These are phyloP conservation scores for Phaedon cochleariae DNA, from an alignment of 2,888 invertebrate genomes.

Conservation along the genomic window DNA sequence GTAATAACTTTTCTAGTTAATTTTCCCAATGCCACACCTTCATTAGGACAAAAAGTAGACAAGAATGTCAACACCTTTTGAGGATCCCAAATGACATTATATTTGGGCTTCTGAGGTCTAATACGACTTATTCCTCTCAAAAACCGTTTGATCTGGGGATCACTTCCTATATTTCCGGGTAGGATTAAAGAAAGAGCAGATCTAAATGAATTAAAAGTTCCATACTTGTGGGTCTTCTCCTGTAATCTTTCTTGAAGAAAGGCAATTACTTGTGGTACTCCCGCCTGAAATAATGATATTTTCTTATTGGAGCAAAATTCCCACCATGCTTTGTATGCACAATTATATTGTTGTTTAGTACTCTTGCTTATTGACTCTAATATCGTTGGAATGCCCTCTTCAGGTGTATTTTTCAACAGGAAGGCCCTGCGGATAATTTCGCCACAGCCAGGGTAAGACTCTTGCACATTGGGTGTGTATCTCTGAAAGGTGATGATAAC, in stretches of 20 bases:
- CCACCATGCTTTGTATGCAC: slow-evolving; percentile 14
- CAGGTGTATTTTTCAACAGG: background rate
- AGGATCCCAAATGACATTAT: slow-evolving; percentile 49
- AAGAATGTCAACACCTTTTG: slow-evolving; percentile 27
- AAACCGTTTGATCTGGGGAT: slow-evolving; percentile 37
- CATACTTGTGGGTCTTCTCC: slow-evolving; percentile 21
- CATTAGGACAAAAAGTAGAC: background rate
- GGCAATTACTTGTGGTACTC: background rate
- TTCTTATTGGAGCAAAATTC: background rate
- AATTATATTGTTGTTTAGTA: slow-evolving; percentile 8
- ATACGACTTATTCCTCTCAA: slow-evolving; percentile 37
- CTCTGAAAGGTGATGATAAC: slow-evolving; percentile 15
- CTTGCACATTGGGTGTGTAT: slow-evolving; percentile 13
- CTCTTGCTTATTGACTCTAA: background rate
- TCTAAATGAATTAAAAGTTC: slow-evolving; percentile 40
- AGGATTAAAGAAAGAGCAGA: slow-evolving; percentile 42
- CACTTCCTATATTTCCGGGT: slow-evolving; percentile 26
- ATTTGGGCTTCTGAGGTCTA: slow-evolving; percentile 37
- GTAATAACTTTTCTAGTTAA: slow-evolving; percentile 35
- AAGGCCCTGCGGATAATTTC: slow-evolving; percentile 12
- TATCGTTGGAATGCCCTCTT: background rate
- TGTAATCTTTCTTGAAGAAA: background rate
- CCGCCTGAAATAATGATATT: background rate
- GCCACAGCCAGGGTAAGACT: slow-evolving; percentile 11
- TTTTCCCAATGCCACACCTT: slow-evolving; percentile 15